phyloP scores from a whole-genome alignment of 2,113 vertebrate species.

The Amblyopsis rosae region DNA sequence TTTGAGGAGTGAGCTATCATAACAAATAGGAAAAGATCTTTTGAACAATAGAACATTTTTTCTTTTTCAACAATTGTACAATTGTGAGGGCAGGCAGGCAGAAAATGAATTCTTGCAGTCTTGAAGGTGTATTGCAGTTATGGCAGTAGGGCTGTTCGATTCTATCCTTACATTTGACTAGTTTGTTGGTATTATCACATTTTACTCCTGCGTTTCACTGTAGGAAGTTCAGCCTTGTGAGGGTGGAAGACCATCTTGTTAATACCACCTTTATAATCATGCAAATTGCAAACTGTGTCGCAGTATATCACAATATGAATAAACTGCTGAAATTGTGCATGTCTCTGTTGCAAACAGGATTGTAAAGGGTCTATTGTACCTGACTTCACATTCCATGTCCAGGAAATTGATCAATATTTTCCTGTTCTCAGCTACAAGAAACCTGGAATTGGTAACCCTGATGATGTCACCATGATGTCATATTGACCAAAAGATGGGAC shows the following conservation, averaged over 20 bases:
- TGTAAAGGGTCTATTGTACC: background rate
- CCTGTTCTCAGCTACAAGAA: too few species aligned
- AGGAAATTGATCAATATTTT: background rate
- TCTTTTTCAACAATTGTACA: conserved; percentile 59
- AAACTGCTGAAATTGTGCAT: background rate
- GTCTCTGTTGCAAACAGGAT: background rate
- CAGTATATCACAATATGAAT: conserved; percentile 17
- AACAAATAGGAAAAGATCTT: conserved; percentile 24
- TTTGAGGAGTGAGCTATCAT: conserved; percentile 29
- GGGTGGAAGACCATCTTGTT: conserved; percentile 1
- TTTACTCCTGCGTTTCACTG: background rate
- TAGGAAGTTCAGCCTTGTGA: conserved; percentile 14
- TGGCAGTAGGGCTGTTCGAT: conserved; percentile 60
- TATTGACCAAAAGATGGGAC: too few species aligned
- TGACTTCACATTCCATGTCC: background rate
- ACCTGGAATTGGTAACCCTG: too few species aligned
- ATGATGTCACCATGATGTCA: too few species aligned
- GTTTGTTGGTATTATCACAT: background rate
- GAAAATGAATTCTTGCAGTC: background rate
- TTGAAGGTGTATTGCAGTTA: conserved; percentile 57
- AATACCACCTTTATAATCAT: conserved; percentile 14
- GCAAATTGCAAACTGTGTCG: conserved; percentile 30
- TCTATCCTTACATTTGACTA: conserved; percentile 8
- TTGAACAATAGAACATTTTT: conserved; percentile 71
- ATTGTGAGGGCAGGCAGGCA: conserved; percentile 55